Evolutionary conservation across 1,140 invertebrate genomes (phyloP), one percentile per base, ranked within the genome.

Genomic region (Heterodera carotae): DNA sequence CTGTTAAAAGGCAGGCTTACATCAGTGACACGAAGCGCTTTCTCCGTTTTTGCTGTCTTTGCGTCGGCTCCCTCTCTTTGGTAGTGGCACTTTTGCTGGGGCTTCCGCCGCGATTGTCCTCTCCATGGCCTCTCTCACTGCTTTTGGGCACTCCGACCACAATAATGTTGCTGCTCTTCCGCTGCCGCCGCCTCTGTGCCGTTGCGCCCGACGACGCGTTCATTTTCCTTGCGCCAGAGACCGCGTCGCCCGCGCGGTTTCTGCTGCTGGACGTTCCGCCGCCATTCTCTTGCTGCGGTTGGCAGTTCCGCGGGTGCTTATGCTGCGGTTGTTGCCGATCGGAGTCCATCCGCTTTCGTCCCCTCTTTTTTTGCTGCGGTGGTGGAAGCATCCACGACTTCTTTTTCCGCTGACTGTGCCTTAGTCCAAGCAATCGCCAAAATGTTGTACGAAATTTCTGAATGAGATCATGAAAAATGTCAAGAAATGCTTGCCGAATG

Each of bases 371-470:
- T n/a, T 69, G 36, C 36, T 83, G 75, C 34, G 75, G 71, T 29
- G 84, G 85, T 12, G 84, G 84, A n/a, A 86, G 48, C 85, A 85
- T 87, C 84, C 84, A 85, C 10, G 84, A 75, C 66, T 83, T 83
- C 34, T 81, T 75, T 60, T 82, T 78, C 36, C 78, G 59, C 12
- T 66, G 69, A 36, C 79, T 77, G 7, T 78, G 71, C 64, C 76
- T 72, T 25, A 87, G 73, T 34, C 85, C 85, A 31, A 86, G 36
- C 31, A 87, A 75, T 3, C 85, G 76, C 48, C 85, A 83, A 72
- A 87, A 86, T 12, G 84, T 86, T 69, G 79, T 80, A 33, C 86
- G 86, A 69, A 86, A 86, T 75, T 85, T 86, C 83, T 86, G 62
- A 56, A n/a, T n/a, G n/a, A 88, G 76, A 5, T 56, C 10, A 10